Evolutionary conservation across 2,113 vertebrate species (phyloP).

Genomic region (Leucosticte australis): DNA sequence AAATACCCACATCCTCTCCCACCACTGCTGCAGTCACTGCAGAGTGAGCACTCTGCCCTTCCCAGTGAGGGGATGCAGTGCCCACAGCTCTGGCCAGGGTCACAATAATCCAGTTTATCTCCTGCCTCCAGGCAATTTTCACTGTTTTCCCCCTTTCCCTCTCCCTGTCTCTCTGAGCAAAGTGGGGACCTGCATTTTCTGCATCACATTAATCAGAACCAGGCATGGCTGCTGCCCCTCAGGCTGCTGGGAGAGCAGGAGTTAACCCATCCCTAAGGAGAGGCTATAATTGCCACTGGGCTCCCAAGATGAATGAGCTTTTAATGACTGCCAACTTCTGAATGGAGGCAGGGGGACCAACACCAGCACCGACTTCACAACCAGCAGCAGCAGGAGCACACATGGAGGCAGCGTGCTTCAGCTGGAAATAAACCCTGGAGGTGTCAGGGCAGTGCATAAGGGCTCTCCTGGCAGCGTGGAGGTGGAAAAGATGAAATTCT

Average conservation of each 20-base stretch:
- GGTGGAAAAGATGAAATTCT: constrained; percentile 53
- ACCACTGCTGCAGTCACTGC: rapidly evolving
- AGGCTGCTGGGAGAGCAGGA: background rate
- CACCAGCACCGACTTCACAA: background rate
- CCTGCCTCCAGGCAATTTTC: background rate
- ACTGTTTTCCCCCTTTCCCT: background rate
- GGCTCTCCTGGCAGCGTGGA: background rate
- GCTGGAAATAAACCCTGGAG: constrained; percentile 28
- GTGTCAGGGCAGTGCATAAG: constrained; percentile 1
- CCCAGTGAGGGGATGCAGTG: rapidly evolving
- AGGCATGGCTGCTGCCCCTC: rapidly evolving
- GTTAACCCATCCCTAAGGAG: background rate
- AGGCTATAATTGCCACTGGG: background rate
- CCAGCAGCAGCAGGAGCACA: background rate
- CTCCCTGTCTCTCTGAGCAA: rapidly evolving
- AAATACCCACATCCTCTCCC: background rate
- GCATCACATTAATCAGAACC: rapidly evolving
- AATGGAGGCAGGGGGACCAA: background rate
- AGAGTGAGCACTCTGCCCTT: background rate
- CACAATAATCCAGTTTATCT: rapidly evolving
- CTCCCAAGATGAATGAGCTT: background rate
- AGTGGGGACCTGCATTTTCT: background rate
- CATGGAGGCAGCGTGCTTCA: background rate
- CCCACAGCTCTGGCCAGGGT: background rate
- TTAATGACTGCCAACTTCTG: background rate